These are phyloP conservation scores for Cataglyphis hispanica DNA, from an alignment of 1,140 invertebrate genomes.

Conservation along the genomic window DNA sequence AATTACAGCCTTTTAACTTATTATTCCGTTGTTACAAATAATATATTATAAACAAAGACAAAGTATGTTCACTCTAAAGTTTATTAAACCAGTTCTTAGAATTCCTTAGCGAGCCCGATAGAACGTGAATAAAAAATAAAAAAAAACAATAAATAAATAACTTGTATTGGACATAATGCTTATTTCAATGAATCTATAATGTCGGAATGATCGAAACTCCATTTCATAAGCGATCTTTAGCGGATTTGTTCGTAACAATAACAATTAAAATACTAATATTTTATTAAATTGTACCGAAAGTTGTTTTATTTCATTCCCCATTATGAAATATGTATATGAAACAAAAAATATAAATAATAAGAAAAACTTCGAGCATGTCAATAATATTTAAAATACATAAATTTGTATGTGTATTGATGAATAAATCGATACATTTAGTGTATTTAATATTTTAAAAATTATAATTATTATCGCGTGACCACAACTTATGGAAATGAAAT, in stretches of 20 bases:
- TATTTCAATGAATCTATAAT: too few species aligned
- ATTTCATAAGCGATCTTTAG: too few species aligned
- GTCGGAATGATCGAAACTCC: too few species aligned
- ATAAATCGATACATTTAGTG: too few species aligned
- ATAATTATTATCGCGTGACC: neutral
- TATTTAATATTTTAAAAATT: neutral
- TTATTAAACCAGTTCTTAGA: neutral
- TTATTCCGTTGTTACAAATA: neutral
- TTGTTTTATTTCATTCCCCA: neutral
- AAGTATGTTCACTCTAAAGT: neutral
- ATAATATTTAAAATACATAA: too few species aligned
- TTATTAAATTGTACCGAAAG: neutral
- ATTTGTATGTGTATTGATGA: too few species aligned
- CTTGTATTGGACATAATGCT: too few species aligned
- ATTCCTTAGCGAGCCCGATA: too few species aligned
- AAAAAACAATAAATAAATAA: neutral
- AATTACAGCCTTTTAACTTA: neutral
- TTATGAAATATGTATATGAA: neutral
- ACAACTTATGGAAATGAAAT: neutral
- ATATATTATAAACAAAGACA: neutral
- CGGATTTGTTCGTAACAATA: too few species aligned
- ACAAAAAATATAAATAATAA: too few species aligned
- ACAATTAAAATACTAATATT: too few species aligned
- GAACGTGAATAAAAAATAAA: neutral
- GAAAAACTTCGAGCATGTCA: too few species aligned